Percentiles rank a stretch among this genome's conserved stretches.
These are phyloP conservation scores for Babyrousa celebensis DNA, from an alignment of 2,797 vertebrate species.

Conservation along the genomic window DNA sequence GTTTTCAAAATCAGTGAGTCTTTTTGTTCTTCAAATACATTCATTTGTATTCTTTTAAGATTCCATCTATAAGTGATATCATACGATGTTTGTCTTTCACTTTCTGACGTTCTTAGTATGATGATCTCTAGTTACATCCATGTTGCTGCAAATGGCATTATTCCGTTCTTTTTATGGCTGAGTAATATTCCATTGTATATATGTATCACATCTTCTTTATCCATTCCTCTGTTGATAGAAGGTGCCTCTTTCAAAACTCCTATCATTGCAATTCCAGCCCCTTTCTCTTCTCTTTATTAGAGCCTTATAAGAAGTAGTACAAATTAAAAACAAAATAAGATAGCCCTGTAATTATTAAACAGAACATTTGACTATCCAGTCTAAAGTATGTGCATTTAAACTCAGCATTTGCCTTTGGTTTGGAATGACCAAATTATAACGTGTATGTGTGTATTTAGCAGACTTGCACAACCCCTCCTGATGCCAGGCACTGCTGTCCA, in stretches of 20 bases:
- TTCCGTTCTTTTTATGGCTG: too few relatives aligned
- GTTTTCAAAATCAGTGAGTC: too few relatives aligned
- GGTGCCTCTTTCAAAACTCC: not conserved
- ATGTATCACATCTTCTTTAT: too few relatives aligned
- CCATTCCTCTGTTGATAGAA: not conserved
- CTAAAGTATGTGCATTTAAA: not conserved
- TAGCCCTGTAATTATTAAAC: not conserved
- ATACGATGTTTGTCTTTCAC: too few relatives aligned
- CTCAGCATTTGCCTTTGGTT: not conserved
- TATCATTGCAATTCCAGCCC: not conserved
- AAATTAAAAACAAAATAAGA: not conserved
- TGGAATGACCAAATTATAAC: not conserved
- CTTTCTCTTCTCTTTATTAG: slow-evolving; percentile 14
- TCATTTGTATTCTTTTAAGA: too few relatives aligned
- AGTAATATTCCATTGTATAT: too few relatives aligned
- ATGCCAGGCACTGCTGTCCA: not conserved
- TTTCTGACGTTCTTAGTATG: too few relatives aligned
- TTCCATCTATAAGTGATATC: too few relatives aligned
- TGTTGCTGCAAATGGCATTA: too few relatives aligned
- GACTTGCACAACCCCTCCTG: not conserved
- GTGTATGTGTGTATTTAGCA: not conserved
- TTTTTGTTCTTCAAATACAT: too few relatives aligned
- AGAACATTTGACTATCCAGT: not conserved
- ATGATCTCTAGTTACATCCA: too few relatives aligned
- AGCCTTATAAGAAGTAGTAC: not conserved